A percentile compares a stretch with the other conserved stretches of the same genome.
These are phyloP conservation scores for Coelogynopora nodosa DNA, from an alignment of 2,888 invertebrate genomes.

Conservation along the genomic window DNA sequence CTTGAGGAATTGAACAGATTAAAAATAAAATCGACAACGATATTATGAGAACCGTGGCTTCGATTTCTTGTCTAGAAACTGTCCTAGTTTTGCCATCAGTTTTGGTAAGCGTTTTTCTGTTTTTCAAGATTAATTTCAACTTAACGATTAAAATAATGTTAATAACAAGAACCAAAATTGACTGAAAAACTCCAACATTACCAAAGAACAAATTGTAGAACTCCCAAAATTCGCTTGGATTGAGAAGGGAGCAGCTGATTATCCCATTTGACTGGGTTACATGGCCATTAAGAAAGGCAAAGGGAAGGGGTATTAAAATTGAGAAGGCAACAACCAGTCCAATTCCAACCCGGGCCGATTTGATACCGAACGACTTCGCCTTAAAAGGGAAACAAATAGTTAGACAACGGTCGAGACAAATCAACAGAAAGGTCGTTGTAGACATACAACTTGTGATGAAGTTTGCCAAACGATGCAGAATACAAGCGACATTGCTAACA, in stretches of 20 bases:
- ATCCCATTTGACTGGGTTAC: background rate
- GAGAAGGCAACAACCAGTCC: background rate
- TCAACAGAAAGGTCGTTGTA: background rate
- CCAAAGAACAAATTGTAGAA: background rate
- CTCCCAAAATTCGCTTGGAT: background rate
- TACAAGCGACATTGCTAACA: background rate
- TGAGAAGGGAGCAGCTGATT: background rate
- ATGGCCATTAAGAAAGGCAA: background rate
- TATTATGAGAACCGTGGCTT: background rate
- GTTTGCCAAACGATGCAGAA: background rate
- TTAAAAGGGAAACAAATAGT: background rate
- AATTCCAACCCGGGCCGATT: background rate
- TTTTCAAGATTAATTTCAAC: background rate
- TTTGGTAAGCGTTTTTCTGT: background rate
- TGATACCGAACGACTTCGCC: background rate
- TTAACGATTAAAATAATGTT: background rate
- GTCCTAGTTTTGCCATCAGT: background rate
- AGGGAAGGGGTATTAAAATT: background rate
- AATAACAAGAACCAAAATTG: background rate
- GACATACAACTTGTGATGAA: background rate
- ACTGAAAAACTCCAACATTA: conserved; percentile 21
- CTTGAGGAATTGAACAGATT: background rate
- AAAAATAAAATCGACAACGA: background rate
- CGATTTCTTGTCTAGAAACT: background rate
- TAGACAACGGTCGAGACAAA: background rate